These are phyloP conservation scores for Pharmacophagus antenor DNA, from an alignment of 2,888 invertebrate genomes.

Conservation along the genomic window DNA sequence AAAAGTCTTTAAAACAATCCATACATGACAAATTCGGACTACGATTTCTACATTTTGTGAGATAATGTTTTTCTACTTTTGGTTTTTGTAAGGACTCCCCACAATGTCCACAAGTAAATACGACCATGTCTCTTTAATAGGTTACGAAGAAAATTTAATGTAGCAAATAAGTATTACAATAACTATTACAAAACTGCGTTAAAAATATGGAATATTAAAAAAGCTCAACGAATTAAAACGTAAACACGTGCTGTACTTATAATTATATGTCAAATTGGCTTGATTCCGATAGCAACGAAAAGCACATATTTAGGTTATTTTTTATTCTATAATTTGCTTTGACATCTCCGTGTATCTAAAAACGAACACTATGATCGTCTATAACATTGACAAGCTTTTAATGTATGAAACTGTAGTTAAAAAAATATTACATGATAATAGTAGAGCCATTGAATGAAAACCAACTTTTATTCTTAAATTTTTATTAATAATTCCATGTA, in stretches of 20 bases:
- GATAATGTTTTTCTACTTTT: conserved; percentile 93
- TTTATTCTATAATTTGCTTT: not conserved
- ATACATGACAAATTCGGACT: conserved; percentile 91
- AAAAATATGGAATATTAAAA: not conserved
- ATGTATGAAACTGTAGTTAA: too few relatives aligned
- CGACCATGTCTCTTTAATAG: conserved; percentile 85
- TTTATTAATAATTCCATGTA: too few relatives aligned
- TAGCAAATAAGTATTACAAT: not conserved
- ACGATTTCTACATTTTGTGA: conserved; percentile 84
- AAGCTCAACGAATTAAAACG: conserved; percentile 1
- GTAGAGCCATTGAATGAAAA: too few relatives aligned
- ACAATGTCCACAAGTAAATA: conserved; percentile 95
- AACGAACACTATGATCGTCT: too few relatives aligned
- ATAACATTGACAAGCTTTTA: not conserved
- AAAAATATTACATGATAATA: too few relatives aligned
- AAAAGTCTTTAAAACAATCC: conserved; percentile 95
- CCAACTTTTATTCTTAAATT: too few relatives aligned
- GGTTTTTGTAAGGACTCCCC: conserved; percentile 95
- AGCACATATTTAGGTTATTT: not conserved
- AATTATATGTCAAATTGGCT: conserved; percentile 6
- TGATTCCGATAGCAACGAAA: not conserved
- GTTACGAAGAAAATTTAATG: not conserved
- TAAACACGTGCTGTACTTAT: conserved; percentile 18
- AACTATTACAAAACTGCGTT: not conserved
- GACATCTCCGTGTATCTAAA: not conserved